Conservation (phyloP, 2,888 invertebrate genomes). For the Cantharis rustica region DNA sequence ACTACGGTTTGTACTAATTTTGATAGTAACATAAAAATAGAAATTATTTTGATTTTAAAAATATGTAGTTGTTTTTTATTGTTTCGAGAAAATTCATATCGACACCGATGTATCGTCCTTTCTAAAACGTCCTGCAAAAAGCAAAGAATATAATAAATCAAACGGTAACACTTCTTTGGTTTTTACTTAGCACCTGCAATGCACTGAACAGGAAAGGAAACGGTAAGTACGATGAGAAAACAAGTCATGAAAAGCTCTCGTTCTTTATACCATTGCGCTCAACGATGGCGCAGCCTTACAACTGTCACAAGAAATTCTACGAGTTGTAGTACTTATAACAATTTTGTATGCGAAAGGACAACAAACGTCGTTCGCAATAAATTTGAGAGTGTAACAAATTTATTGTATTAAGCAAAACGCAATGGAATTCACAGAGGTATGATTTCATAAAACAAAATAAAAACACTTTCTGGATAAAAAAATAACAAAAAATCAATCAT, state of each 20-base stretch:
- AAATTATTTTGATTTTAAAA: background rate
- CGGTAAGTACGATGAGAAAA: background rate
- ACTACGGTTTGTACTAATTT: background rate
- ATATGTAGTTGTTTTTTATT: background rate
- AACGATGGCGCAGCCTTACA: background rate
- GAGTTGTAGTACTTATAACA: background rate
- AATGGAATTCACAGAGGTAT: too few relatives aligned
- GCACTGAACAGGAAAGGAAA: background rate
- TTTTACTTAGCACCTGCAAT: background rate
- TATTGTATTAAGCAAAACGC: too few relatives aligned
- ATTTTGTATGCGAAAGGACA: background rate
- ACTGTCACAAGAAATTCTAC: background rate
- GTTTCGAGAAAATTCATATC: background rate
- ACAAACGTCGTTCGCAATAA: too few relatives aligned
- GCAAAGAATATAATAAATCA: background rate
- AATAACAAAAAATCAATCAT: background rate
- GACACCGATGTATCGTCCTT: background rate
- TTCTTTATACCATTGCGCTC: background rate
- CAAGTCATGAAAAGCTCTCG: background rate
- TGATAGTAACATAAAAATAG: background rate
- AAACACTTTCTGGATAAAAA: background rate
- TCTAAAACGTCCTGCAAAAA: background rate
- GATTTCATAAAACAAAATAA: too few relatives aligned
- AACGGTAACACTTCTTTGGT: background rate
- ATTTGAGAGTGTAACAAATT: too few relatives aligned